Conservation (phyloP, 1,140 invertebrate species). For the Lordiphosa clarofinis region DNA sequence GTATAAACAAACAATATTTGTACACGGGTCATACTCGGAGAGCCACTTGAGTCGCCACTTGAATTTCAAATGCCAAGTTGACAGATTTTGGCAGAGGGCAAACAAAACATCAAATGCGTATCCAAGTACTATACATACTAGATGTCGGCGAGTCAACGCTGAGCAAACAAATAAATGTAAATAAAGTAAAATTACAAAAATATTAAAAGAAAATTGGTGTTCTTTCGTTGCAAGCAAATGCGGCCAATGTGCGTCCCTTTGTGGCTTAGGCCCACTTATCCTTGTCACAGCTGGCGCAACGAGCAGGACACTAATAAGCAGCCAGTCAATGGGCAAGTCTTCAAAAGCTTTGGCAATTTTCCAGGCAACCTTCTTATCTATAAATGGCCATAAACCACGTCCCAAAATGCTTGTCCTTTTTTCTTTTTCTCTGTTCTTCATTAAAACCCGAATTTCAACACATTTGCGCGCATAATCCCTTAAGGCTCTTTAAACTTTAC, state of each 20-base stretch:
- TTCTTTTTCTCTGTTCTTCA: slow-evolving; percentile 43
- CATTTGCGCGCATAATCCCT: slow-evolving; percentile 77
- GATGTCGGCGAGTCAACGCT: slow-evolving; percentile 66
- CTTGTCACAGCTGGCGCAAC: slow-evolving; percentile 57
- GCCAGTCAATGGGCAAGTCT: slow-evolving; percentile 51
- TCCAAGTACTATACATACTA: slow-evolving; percentile 1
- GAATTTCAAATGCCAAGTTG: slow-evolving; percentile 50
- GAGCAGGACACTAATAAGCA: slow-evolving; percentile 58
- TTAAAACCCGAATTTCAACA: slow-evolving; percentile 71
- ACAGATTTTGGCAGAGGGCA: slow-evolving; percentile 58
- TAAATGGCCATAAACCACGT: slow-evolving; percentile 71
- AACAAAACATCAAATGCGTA: slow-evolving; percentile 36
- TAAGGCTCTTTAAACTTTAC: slow-evolving; percentile 79
- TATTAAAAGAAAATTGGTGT: slow-evolving; percentile 59
- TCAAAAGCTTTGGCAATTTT: slow-evolving; percentile 26
- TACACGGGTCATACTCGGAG: slow-evolving; percentile 42
- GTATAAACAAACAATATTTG: slow-evolving; percentile 60
- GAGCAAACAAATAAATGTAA: slow-evolving; percentile 72
- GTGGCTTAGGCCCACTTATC: slow-evolving; percentile 65
- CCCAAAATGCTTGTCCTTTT: slow-evolving; percentile 49
- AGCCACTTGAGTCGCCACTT: slow-evolving; percentile 47
- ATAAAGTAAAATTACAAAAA: slow-evolving; percentile 69
- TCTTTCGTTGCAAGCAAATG: slow-evolving; percentile 8
- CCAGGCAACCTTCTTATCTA: slow-evolving; percentile 63
- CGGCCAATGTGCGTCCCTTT: slow-evolving; percentile 20